Conservation (phyloP, 2,113 vertebrate species). For the Glaucidium brasilianum region DNA sequence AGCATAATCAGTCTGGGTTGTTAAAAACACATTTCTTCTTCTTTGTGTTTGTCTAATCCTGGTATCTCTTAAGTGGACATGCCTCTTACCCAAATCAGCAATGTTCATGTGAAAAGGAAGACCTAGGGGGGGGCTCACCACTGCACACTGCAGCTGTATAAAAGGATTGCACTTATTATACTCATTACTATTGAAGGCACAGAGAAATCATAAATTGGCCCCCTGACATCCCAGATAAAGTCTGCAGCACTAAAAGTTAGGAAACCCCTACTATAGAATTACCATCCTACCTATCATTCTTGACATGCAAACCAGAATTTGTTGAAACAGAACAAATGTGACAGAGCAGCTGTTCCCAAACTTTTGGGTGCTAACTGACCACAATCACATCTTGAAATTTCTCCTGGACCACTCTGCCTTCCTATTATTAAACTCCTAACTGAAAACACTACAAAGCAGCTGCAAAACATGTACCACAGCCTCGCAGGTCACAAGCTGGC, state of each 20-base stretch:
- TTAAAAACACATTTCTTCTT: neutral
- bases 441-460: neutral
- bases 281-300: neutral
- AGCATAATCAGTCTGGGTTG: neutral
- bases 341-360: neutral
- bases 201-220: neutral
- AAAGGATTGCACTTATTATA: constrained; percentile 1
- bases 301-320: neutral
- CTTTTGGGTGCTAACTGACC: neutral
- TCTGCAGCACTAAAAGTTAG: neutral
- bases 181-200: neutral
- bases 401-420: neutral
- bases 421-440: neutral
- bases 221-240: neutral
- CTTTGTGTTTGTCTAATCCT: neutral
- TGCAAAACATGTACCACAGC: neutral
- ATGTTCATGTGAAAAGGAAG: neutral
- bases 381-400: neutral
- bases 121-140: neutral
- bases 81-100: neutral
- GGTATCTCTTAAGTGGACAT: neutral
- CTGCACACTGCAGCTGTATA: neutral
- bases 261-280: neutral
- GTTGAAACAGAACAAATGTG: neutral
- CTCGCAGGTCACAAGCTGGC: neutral